A percentile compares a stretch with the other conserved stretches of the same genome.
These are phyloP conservation scores for Spisula solida DNA, from an alignment of 2,888 invertebrate species.

Conservation along the genomic window DNA sequence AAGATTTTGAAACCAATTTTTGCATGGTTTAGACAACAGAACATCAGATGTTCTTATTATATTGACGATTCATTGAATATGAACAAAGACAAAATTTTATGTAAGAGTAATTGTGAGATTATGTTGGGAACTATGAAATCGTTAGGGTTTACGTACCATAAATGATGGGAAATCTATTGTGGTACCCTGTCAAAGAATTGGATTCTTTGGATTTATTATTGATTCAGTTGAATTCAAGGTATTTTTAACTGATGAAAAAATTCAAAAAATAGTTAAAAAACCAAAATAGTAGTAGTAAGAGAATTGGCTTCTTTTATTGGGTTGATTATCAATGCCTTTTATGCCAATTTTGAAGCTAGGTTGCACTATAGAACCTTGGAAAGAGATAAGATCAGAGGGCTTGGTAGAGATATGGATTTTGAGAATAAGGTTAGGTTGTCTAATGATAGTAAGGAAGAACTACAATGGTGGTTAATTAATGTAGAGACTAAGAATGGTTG, in stretches of 20 bases:
- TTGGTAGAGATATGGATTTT: background rate
- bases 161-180: slow-evolving; percentile 58
- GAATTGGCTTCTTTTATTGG: slow-evolving; percentile 57
- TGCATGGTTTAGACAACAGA: slow-evolving; percentile 40
- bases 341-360: slow-evolving; percentile 55
- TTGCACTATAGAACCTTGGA: slow-evolving; percentile 56
- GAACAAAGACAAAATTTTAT: slow-evolving; percentile 32
- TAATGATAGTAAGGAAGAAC: background rate
- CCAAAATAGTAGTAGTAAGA: slow-evolving; percentile 34
- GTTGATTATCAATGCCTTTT: slow-evolving; percentile 48
- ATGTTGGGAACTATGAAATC: slow-evolving; percentile 37
- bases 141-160: slow-evolving; percentile 51
- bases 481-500: background rate
- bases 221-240: slow-evolving; percentile 63
- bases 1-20: slow-evolving; percentile 54
- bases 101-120: slow-evolving; percentile 32
- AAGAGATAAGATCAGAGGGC: slow-evolving; percentile 45
- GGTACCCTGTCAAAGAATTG: slow-evolving; percentile 49
- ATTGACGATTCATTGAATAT: slow-evolving; percentile 70
- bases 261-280: slow-evolving; percentile 42
- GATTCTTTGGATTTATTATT: slow-evolving; percentile 65
- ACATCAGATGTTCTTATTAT: slow-evolving; percentile 26
- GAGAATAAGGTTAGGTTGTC: background rate
- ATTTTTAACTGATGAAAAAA: slow-evolving; percentile 67
- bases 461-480: slow-evolving; percentile 16